Evolutionary conservation across 2,113 vertebrate genomes (phyloP), one percentile per base, ranked within the genome.

Genomic region (Lagopus muta): DNA sequence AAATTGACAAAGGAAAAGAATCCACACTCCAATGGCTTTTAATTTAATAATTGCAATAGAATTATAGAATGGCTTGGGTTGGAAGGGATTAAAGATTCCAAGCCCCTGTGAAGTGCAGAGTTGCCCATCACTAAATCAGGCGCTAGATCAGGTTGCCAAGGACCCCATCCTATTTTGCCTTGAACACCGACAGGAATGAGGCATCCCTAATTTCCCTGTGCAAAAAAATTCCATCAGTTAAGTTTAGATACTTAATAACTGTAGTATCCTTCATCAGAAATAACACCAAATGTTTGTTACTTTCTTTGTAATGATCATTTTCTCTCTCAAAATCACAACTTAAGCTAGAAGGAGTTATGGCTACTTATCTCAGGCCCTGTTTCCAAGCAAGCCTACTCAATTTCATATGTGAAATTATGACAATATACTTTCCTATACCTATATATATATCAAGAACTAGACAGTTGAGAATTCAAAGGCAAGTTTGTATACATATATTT

Each of bases 201-300:
- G 30, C 28, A 57, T 11, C 17, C 17, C 10, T 32, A 32, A 57
- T 30, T 57, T 32, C 30, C 32, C 28, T 32, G 8, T 27, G 28
- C 30, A 57, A 57, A 30, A 55, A 6, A 7, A 11, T 92, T 48
- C 70, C 58, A 70, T 87, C 43, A 48, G 66, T 93, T 95, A 92
- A 94, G 89, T 89, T 91, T 73, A 91, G 54, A 17, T 82, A 66
- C 54, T 61, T 74, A 89, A 86, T 79, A 75, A 87, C 85, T 76
- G 5, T 42, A 50, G 66, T 64, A 87, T 86, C 19, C 27, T 87
- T 87, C 55, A n/a, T 42, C 69, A 85, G 62, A 87, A 86, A 82
- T 45, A 84, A 40, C 27, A 75, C 9, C 10, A 88, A 40, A 13
- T 43, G 11, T 73, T 87, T 79, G 43, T 28, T 94, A 55, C 9